Percentiles rank a stretch among this genome's conserved stretches.
Conservation (phyloP, 1,140 invertebrate genomes). For the Cheumatopsyche charites region DNA sequence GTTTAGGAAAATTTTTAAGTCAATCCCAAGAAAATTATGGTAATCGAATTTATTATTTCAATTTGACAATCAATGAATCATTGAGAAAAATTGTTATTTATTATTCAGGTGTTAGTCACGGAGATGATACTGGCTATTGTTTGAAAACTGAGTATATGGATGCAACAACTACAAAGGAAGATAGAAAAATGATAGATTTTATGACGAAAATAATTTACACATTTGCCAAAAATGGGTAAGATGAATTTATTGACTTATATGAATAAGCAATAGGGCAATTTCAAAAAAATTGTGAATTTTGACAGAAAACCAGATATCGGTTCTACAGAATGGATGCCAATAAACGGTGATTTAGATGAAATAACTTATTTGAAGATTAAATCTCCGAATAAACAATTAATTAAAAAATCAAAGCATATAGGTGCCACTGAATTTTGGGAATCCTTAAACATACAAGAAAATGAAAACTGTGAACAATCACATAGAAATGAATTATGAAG, state of each 20-base stretch:
- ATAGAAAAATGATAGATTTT: conserved; percentile 60
- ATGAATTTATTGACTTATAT: conserved; percentile 35
- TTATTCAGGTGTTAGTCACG: conserved; percentile 65
- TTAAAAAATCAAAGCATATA: conserved; percentile 59
- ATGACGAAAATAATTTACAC: conserved; percentile 63
- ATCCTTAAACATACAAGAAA: conserved; percentile 63
- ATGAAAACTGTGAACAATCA: conserved; percentile 50
- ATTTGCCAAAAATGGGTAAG: conserved; percentile 64
- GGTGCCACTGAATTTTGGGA: conserved; percentile 63
- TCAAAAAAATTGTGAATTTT: conserved; percentile 6
- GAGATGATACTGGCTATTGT: conserved; percentile 62
- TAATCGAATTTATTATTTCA: conserved; percentile 49
- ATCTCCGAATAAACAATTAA: conserved; percentile 55
- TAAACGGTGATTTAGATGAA: conserved; percentile 54
- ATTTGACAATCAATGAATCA: not conserved
- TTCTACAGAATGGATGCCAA: conserved; percentile 51
- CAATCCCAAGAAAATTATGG: conserved; percentile 61
- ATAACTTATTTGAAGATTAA: conserved; percentile 62
- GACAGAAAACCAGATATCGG: conserved; percentile 52
- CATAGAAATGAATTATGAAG: conserved; percentile 56
- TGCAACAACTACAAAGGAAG: conserved; percentile 53
- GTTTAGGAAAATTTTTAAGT: conserved; percentile 60
- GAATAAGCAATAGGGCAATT: conserved; percentile 22
- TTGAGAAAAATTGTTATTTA: not conserved
- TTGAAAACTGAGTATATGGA: conserved; percentile 52